These are phyloP conservation scores for Drosophila conformis DNA, from an alignment of 2,888 invertebrate genomes.

Conservation along the genomic window DNA sequence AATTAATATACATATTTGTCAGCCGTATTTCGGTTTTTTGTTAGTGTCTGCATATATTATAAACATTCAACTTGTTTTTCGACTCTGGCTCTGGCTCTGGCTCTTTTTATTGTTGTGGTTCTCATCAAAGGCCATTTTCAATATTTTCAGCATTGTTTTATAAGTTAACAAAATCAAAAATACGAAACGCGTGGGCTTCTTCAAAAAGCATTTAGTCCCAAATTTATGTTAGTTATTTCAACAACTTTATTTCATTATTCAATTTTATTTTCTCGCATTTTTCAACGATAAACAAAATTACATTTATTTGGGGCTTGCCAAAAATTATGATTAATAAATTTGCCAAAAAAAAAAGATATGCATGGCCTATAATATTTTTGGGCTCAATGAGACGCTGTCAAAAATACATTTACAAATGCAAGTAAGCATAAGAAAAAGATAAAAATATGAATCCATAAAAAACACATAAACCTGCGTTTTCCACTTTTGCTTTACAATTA, in stretches of 20 bases:
- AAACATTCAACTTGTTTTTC: constrained; percentile 69
- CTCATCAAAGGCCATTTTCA: constrained; percentile 72
- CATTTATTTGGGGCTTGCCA: constrained; percentile 25
- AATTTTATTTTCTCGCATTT: constrained; percentile 27
- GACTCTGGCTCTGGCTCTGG: constrained; percentile 20
- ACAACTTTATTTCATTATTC: constrained; percentile 25
- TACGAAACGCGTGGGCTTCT: constrained; percentile 37
- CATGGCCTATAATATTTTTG: neutral
- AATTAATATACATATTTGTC: constrained; percentile 56
- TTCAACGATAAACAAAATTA: constrained; percentile 21
- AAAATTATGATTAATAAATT: constrained; percentile 55
- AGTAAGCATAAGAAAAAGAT: constrained; percentile 20
- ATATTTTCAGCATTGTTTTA: constrained; percentile 29
- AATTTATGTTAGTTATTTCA: constrained; percentile 25
- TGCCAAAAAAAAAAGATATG: constrained; percentile 6
- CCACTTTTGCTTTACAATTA: constrained; percentile 46
- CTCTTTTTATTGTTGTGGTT: constrained; percentile 52
- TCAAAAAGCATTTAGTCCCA: constrained; percentile 10
- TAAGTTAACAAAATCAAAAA: constrained; percentile 20
- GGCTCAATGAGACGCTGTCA: constrained; percentile 58
- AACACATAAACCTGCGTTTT: constrained; percentile 41
- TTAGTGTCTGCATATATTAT: constrained; percentile 69
- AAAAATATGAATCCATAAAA: constrained; percentile 54
- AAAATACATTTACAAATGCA: constrained; percentile 70
- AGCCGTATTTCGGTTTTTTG: constrained; percentile 56